Conservation (phyloP, 2,113 vertebrate species). For the Todiramphus chloris region DNA sequence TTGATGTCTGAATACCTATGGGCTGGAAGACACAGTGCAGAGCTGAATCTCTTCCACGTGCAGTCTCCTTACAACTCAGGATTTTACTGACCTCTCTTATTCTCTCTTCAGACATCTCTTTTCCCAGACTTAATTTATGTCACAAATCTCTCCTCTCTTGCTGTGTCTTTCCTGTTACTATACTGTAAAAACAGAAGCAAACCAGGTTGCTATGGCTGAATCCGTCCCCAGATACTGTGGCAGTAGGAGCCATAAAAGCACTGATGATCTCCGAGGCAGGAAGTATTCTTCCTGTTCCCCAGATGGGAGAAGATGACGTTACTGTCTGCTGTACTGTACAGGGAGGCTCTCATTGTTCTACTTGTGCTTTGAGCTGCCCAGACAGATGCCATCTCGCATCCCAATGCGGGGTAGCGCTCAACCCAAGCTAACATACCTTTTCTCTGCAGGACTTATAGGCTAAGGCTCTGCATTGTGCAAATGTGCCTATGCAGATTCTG, state of each 20-base stretch:
- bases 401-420: not conserved
- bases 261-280: not conserved
- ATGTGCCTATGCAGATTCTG: not conserved
- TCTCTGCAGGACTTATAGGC: not conserved
- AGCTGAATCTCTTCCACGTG: not conserved
- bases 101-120: not conserved
- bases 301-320: not conserved
- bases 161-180: not conserved
- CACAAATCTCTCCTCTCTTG: not conserved
- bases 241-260: not conserved
- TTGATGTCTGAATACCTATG: not conserved
- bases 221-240: not conserved
- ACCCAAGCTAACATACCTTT: not conserved
- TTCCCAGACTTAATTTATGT: not conserved
- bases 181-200: not conserved
- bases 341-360: not conserved
- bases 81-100: not conserved
- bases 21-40: not conserved
- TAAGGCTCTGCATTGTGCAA: not conserved
- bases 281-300: rapidly evolving
- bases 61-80: not conserved
- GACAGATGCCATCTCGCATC: not conserved
- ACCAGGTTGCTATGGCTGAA: not conserved
- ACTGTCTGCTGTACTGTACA: rapidly evolving
- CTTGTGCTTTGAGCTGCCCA: not conserved